Conservation (phyloP, 2,113 vertebrate species). For the Daboia siamensis region DNA sequence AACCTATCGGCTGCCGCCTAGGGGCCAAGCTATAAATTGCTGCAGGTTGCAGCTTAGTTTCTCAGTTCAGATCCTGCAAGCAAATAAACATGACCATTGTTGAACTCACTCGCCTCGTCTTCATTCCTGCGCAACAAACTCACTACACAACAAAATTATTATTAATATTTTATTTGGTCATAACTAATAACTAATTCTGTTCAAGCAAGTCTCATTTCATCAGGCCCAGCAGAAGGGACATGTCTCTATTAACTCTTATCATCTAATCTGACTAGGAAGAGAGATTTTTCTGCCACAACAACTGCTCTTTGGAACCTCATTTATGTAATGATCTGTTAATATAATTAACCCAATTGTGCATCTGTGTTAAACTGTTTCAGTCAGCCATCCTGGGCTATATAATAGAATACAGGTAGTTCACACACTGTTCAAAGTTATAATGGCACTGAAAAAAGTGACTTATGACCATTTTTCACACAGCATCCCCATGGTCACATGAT, state of each 20-base stretch:
- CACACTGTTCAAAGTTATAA: not conserved
- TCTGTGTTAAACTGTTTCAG: constrained; percentile 54
- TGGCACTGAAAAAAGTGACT: not conserved
- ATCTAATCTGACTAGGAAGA: too few species aligned
- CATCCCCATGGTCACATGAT: not conserved
- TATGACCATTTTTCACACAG: not conserved
- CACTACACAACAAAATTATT: not conserved
- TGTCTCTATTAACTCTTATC: too few species aligned
- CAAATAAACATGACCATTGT: too few species aligned
- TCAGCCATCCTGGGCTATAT: not conserved
- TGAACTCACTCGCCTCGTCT: too few species aligned
- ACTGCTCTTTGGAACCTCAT: not conserved
- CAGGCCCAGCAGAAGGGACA: too few species aligned
- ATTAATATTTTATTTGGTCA: not conserved
- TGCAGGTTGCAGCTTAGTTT: too few species aligned
- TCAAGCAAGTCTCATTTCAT: too few species aligned
- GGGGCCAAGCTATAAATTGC: too few species aligned
- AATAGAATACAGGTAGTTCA: constrained; percentile 30
- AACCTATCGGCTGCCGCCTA: too few species aligned
- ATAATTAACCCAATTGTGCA: constrained; percentile 31
- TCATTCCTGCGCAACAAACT: too few species aligned
- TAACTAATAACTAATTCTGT: not conserved
- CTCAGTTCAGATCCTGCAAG: too few species aligned
- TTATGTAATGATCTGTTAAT: not conserved
- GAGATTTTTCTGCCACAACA: too few species aligned